A percentile compares a stretch with the other conserved stretches of the same genome.
Evolutionary conservation across 64 coral and sea anemone genomes (phyloP).

Genomic region (Montipora cactus): DNA sequence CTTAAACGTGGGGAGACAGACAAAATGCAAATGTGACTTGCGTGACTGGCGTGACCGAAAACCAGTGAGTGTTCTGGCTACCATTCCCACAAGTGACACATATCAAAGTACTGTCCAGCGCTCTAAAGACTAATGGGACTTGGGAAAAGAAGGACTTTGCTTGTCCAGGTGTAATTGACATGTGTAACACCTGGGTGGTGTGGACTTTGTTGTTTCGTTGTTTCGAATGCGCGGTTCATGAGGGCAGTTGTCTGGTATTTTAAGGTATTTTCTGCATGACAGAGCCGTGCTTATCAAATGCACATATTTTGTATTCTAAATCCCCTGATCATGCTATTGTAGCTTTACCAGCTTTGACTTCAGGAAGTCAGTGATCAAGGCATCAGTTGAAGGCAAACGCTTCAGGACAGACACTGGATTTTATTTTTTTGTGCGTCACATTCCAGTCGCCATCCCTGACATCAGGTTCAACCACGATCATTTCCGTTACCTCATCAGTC

Average conservation of each 20-base stretch:
- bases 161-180: slow-evolving; percentile 36
- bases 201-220: slow-evolving; percentile 16
- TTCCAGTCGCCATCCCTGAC: slow-evolving; percentile 18
- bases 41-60: slow-evolving; percentile 10
- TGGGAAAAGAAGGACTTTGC: slow-evolving; percentile 50
- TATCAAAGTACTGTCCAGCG: background rate
- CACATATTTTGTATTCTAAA: slow-evolving; percentile 42
- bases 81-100: slow-evolving; percentile 11
- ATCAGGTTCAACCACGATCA: slow-evolving; percentile 31
- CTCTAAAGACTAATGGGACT: slow-evolving; percentile 23
- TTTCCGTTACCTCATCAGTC: slow-evolving; percentile 22
- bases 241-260: slow-evolving; percentile 47
- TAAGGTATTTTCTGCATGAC: slow-evolving; percentile 47
- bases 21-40: slow-evolving; percentile 6
- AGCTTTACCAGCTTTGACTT: slow-evolving; percentile 27
- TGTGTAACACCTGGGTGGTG: slow-evolving; percentile 53
- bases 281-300: slow-evolving; percentile 26
- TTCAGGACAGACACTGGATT: slow-evolving; percentile 11
- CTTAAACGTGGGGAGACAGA: slow-evolving; percentile 37
- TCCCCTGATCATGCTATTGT: background rate
- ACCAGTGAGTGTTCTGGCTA: background rate
- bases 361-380: slow-evolving; percentile 2
- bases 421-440: background rate
- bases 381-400: slow-evolving; percentile 17
- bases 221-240: slow-evolving; percentile 29